A percentile compares a stretch with the other conserved stretches of the same genome.
Conservation (phyloP, 2,113 vertebrate genomes). For the Aegithalos caudatus region DNA sequence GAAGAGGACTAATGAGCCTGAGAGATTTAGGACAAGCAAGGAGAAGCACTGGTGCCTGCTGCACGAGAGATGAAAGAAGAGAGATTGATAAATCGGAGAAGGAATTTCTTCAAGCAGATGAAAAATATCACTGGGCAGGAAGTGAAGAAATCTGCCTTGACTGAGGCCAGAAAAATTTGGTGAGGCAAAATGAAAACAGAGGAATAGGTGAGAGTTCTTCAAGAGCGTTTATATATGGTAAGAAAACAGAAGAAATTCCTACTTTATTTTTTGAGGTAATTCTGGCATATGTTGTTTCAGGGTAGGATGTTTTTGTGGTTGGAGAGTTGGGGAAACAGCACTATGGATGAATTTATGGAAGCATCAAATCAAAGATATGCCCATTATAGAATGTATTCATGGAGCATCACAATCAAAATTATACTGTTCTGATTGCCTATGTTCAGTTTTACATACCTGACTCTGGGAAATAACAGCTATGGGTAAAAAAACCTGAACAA, state of each 20-base stretch:
- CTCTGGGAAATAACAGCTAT: not conserved
- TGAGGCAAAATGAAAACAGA: not conserved
- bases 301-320: not conserved
- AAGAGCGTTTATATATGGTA: not conserved
- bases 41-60: conserved; percentile 6
- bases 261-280: not conserved
- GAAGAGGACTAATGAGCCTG: conserved; percentile 51
- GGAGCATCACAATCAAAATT: not conserved
- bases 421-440: not conserved
- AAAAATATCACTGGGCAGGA: conserved; percentile 8
- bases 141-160: conserved; percentile 1
- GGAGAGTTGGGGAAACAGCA: not conserved
- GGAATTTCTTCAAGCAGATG: conserved; percentile 18
- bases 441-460: not conserved
- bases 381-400: not conserved
- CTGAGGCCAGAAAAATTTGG: not conserved
- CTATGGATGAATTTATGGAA: not conserved
- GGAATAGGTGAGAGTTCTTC: not conserved
- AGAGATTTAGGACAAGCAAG: conserved; percentile 20
- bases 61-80: conserved; percentile 30
- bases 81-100: conserved; percentile 14
- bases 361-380: not conserved
- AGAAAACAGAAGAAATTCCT: not conserved
- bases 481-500: not conserved
- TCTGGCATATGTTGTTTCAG: not conserved